phyloP scores from a whole-genome alignment of 2,888 invertebrate species.

The Azorinus chamasolen region DNA sequence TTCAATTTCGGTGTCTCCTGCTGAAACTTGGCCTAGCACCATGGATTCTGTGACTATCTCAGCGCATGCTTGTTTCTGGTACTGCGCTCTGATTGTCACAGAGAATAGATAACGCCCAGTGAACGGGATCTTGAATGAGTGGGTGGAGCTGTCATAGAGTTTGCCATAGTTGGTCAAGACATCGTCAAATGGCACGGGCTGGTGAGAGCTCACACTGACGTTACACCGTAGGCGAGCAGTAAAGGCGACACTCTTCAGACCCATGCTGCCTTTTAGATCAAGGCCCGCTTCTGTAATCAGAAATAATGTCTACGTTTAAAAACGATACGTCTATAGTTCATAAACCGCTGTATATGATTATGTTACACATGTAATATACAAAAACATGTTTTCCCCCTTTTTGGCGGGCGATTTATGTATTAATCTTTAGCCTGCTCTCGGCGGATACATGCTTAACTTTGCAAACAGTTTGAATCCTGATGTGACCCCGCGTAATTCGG shows the following conservation, averaged over 20 bases:
- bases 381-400: no score
- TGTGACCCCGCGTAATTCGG: no score
- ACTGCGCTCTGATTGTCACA: constrained; percentile 41
- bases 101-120: constrained; percentile 48
- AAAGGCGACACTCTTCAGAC: constrained; percentile 33
- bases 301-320: no score
- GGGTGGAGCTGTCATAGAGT: constrained; percentile 26
- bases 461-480: no score
- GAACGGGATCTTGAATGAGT: constrained; percentile 36
- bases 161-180: constrained; percentile 38
- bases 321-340: not conserved
- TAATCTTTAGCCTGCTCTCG: no score
- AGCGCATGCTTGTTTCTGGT: constrained; percentile 43
- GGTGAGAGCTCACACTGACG: constrained; percentile 17
- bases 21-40: constrained; percentile 33
- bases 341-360: not conserved
- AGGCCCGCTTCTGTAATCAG: constrained; percentile 28
- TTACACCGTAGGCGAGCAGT: constrained; percentile 31
- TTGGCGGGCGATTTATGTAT: no score
- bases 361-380: no score
- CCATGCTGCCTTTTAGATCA: constrained; percentile 20
- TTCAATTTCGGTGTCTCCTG: constrained; percentile 46
- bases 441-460: no score
- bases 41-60: constrained; percentile 36
- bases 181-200: constrained; percentile 40